Percentiles rank a stretch among this genome's conserved stretches.
phyloP scores from a whole-genome alignment of 2,113 vertebrate genomes.

The Psilopogon haemacephalus region DNA sequence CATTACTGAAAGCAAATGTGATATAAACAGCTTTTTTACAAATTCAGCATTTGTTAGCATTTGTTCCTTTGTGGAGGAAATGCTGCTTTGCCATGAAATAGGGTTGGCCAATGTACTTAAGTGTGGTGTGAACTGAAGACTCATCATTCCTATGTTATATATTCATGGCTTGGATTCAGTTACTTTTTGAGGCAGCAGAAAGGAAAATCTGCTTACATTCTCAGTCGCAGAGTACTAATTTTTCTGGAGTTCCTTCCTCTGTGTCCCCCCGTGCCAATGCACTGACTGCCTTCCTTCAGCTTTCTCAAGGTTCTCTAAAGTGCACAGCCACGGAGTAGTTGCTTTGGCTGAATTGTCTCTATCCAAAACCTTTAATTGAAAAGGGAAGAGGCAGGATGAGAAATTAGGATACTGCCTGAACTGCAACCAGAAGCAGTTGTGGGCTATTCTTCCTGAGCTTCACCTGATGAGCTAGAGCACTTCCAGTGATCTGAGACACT shows the following conservation, averaged over 20 bases:
- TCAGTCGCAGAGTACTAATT: background rate
- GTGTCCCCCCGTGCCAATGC: no score
- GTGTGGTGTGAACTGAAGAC: background rate
- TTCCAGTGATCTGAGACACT: background rate
- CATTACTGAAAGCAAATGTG: background rate
- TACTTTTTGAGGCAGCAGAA: background rate
- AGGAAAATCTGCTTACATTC: background rate
- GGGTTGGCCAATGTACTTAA: background rate
- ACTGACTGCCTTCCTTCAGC: background rate
- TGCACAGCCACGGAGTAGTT: background rate
- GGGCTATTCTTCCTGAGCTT: background rate
- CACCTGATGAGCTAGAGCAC: background rate
- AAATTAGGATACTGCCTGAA: background rate
- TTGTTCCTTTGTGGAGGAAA: background rate
- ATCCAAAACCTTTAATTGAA: background rate
- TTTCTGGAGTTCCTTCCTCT: background rate
- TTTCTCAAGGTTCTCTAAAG: background rate
- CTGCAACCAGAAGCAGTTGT: background rate
- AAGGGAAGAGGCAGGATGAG: background rate
- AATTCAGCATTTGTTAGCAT: background rate
- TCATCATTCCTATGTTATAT: background rate
- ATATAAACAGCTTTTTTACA: background rate
- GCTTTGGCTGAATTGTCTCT: background rate
- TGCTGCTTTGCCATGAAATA: background rate
- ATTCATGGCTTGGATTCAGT: background rate